A percentile compares a stretch with the other conserved stretches of the same genome.
These are phyloP conservation scores for Dolichoris vasculosae DNA, from an alignment of 1,140 invertebrate genomes.

Conservation along the genomic window DNA sequence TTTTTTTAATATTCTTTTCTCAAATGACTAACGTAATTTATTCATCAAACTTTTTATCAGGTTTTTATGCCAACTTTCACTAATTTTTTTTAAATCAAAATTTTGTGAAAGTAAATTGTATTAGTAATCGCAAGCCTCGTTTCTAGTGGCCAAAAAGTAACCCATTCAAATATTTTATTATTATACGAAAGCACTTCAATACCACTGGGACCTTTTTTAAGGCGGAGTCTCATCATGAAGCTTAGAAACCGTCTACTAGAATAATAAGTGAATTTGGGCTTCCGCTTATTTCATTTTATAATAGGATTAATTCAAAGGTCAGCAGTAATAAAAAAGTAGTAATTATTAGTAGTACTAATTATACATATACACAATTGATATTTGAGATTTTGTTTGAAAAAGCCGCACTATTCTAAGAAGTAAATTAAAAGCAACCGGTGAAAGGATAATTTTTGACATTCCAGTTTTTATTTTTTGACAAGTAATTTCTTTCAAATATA, in stretches of 20 bases:
- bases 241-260: background rate
- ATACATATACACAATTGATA: background rate
- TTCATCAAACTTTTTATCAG: too few relatives aligned
- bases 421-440: too few relatives aligned
- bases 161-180: background rate
- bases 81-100: too few relatives aligned
- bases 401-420: too few relatives aligned
- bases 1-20: too few relatives aligned
- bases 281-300: conserved; percentile 6
- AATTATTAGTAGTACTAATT: background rate
- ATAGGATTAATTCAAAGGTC: background rate
- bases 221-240: conserved; percentile 17
- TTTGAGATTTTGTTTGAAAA: background rate
- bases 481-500: too few relatives aligned
- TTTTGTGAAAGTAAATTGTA: too few relatives aligned
- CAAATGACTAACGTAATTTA: too few relatives aligned
- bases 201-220: too few relatives aligned
- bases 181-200: background rate
- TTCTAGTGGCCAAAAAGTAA: background rate
- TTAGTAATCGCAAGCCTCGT: background rate
- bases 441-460: too few relatives aligned
- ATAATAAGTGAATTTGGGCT: conserved; percentile 30
- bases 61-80: too few relatives aligned
- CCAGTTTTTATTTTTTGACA: too few relatives aligned
- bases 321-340: background rate